Evolutionary conservation across 2,113 vertebrate species (phyloP), one percentile per base, ranked within the genome.

Genomic region (Stegostoma tigrinum): DNA sequence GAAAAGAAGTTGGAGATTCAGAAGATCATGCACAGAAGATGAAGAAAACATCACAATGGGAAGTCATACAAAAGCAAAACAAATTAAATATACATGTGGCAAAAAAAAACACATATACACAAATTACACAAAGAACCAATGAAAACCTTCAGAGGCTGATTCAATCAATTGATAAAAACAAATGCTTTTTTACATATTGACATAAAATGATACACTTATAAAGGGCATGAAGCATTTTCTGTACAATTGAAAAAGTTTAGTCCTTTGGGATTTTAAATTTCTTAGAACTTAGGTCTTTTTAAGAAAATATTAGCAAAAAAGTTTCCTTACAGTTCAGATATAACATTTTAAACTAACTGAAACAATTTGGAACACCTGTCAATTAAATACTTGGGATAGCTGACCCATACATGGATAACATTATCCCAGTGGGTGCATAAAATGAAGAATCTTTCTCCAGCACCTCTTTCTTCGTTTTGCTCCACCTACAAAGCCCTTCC

Each of bases 1-100:
- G 80, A 83, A 83, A 80, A 38, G 75, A 96, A 97, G 97, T 98
- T 97, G 97, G 95, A 97, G 96, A 96, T 97, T 97, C 97, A 98
- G 97, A 98, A 97, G 97, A 97, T 97, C 97, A 97, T 94, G 96
- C 64, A 96, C 96, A 95, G 96, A 95, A 89, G 66, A n/a, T 30
- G 68, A 95, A 85, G 80, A 95, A 66, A 87, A 96, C 95, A 96
- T 96, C 96, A 95, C 87, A 96, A 48, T 95, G 96, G 95, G 95
- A 38, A 96, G 91, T 68, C 80, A 70, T 94, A 66, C 72, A 55
- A 75, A 95, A 83, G 94, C 94, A 95, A 83, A 94, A 70, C 38
- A 94, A 95, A 95, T 42, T 75, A 42, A n/a, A 38, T 83, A 96
- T 83, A 61, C 48, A 70, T 94, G 75, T 55, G 70, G 68, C 24